phyloP scores from a whole-genome alignment of 2,888 invertebrate species.

The Torymus aiolomorphi region DNA sequence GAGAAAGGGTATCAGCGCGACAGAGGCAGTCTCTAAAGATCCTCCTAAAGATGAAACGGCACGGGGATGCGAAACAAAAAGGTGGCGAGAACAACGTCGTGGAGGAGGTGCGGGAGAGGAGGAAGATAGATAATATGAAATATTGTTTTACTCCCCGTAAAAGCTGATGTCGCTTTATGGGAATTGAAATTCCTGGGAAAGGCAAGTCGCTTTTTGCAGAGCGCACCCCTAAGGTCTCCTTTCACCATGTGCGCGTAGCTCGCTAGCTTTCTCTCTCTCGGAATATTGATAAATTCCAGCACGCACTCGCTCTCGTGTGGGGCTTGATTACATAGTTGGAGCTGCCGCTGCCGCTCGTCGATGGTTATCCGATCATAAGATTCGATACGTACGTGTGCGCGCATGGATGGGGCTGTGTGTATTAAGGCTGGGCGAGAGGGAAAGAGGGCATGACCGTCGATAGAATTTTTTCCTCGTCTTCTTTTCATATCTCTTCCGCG shows the following conservation, averaged over 20 bases:
- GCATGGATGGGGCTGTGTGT: too few species aligned
- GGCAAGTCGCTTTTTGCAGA: conserved; percentile 29
- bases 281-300: conserved; percentile 68
- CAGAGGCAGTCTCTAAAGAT: neutral
- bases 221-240: neutral
- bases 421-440: too few species aligned
- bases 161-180: conserved; percentile 65
- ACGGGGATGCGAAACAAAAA: conserved; percentile 24
- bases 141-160: conserved; percentile 67
- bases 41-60: conserved; percentile 19
- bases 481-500: neutral
- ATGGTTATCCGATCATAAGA: conserved; percentile 36
- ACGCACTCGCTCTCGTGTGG: conserved; percentile 41
- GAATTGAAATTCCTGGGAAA: conserved; percentile 66
- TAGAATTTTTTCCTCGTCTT: conserved; percentile 2
- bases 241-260: neutral
- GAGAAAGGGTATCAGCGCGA: neutral
- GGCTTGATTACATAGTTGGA: conserved; percentile 60
- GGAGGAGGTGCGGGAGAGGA: conserved; percentile 7
- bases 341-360: conserved; percentile 3
- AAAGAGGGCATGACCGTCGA: neutral
- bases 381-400: conserved; percentile 16
- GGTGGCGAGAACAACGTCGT: neutral
- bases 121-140: conserved; percentile 59
- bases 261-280: neutral